These are phyloP conservation scores for Sander vitreus DNA, from an alignment of 2,113 vertebrate species.

Conservation along the genomic window DNA sequence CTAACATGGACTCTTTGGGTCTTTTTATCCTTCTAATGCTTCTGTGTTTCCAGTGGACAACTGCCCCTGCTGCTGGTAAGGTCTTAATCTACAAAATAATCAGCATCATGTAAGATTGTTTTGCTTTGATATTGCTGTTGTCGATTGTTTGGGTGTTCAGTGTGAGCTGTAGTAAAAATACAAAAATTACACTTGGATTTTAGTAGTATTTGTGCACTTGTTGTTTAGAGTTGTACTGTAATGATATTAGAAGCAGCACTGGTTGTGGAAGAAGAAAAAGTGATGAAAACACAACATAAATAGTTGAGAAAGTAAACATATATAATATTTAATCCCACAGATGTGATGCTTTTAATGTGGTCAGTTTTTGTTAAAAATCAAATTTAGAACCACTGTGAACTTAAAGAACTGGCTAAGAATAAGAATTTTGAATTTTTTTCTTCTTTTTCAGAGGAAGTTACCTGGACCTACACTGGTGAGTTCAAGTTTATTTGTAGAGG, in stretches of 20 bases:
- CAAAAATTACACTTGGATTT: constrained; percentile 5
- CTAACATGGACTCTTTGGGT: constrained; percentile 77
- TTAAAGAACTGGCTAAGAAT: background rate
- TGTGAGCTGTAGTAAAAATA: constrained; percentile 7
- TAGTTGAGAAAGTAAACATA: background rate
- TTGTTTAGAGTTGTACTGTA: background rate
- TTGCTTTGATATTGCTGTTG: constrained; percentile 27
- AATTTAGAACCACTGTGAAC: background rate
- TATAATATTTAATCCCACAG: background rate
- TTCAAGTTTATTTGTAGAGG: constrained; percentile 3
- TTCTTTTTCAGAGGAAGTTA: constrained; percentile 71
- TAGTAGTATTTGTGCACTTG: background rate
- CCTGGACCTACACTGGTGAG: constrained; percentile 82
- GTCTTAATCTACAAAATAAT: constrained; percentile 47
- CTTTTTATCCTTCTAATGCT: constrained; percentile 65
- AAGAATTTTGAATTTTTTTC: background rate
- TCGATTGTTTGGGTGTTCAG: constrained; percentile 21
- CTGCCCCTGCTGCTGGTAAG: constrained; percentile 73
- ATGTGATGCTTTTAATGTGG: background rate
- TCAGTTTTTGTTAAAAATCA: background rate
- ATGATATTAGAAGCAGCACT: background rate
- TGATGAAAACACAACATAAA: background rate
- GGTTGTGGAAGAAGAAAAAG: constrained; percentile 1
- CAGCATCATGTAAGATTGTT: constrained; percentile 24
- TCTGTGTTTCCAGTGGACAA: constrained; percentile 59